phyloP scores from a whole-genome alignment of 1,140 invertebrate species.

The Trinorchestia longiramus region DNA sequence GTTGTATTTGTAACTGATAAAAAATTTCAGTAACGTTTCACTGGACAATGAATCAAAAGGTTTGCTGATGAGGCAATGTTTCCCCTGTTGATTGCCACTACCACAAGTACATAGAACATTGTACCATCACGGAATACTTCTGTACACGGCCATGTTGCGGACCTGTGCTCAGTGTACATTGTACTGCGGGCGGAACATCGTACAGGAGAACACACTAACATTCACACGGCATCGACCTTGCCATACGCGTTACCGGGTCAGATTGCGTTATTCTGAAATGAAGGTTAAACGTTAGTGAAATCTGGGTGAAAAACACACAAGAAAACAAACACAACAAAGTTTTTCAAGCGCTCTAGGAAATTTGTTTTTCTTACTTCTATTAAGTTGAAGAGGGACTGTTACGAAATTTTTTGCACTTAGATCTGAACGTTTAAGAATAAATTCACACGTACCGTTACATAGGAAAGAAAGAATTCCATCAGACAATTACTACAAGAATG shows the following conservation, averaged over 20 bases:
- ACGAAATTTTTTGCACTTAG: neutral
- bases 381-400: neutral
- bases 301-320: neutral
- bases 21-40: neutral
- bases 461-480: too few species aligned
- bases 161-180: neutral
- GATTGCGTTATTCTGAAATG: constrained; percentile 23
- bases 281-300: neutral
- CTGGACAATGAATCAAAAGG: neutral
- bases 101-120: too few species aligned
- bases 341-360: neutral
- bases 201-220: constrained; percentile 34
- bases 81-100: too few species aligned
- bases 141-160: too few species aligned
- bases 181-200: neutral
- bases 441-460: neutral
- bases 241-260: constrained; percentile 45
- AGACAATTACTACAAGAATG: too few species aligned
- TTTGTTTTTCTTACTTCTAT: neutral
- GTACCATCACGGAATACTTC: neutral
- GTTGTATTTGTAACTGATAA: neutral
- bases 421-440: neutral
- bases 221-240: constrained; percentile 24
- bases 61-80: neutral
- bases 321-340: neutral